Conservation (phyloP, 35 echinoderm and acorn worm genomes). For the Apostichopus japonicus region DNA sequence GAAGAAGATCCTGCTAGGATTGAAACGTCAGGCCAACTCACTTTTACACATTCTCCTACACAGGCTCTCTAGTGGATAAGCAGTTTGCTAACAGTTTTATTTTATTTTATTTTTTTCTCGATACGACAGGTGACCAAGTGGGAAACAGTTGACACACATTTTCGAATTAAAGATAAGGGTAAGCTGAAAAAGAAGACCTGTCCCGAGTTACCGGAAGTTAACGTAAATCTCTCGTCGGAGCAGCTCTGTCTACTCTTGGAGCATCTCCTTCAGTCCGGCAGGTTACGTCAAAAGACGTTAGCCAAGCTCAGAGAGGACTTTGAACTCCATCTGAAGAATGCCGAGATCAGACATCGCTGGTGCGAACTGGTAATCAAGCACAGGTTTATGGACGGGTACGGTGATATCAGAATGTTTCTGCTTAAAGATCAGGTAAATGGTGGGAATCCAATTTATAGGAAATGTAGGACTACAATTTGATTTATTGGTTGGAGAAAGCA, state of each 20-base stretch:
- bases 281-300: constrained; percentile 60
- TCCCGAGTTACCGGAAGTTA: background rate
- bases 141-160: constrained; percentile 31
- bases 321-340: constrained; percentile 59
- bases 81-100: too few species aligned
- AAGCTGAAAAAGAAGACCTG: constrained; percentile 58
- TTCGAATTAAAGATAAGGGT: constrained; percentile 50
- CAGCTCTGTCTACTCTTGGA: constrained; percentile 84
- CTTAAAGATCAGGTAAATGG: constrained; percentile 81
- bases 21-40: too few species aligned
- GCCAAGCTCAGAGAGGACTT: constrained; percentile 62
- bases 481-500: too few species aligned
- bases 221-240: constrained; percentile 65
- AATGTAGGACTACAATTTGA: background rate
- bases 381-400: constrained; percentile 59
- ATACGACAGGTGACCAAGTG: constrained; percentile 64
- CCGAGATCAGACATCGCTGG: constrained; percentile 86
- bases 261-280: constrained; percentile 52
- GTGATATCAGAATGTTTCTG: constrained; percentile 77
- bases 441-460: background rate
- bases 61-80: too few species aligned
- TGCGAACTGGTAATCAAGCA: constrained; percentile 91
- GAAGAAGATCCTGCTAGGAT: too few species aligned
- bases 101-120: too few species aligned
- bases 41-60: too few species aligned